phyloP scores from a whole-genome alignment of 2,888 invertebrate genomes.

The Petrolisthes cinctipes region DNA sequence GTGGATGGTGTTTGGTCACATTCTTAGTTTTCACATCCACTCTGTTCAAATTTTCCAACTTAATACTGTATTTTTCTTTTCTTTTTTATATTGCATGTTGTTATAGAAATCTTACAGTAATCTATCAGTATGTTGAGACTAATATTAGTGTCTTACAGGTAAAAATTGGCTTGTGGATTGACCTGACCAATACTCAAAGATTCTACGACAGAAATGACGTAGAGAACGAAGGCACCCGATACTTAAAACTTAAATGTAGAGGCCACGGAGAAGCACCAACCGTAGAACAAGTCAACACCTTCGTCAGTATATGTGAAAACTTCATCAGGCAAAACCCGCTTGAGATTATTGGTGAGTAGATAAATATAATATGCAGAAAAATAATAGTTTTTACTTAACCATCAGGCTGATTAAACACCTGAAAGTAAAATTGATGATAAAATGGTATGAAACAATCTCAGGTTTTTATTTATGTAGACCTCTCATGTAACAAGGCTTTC shows the following conservation, averaged over 20 bases:
- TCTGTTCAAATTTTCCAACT: too few relatives aligned
- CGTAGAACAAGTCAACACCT: constrained; percentile 84
- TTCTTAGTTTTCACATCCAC: neutral
- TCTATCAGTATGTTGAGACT: neutral
- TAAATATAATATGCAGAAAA: too few relatives aligned
- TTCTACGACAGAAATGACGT: constrained; percentile 90
- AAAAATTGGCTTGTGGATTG: constrained; percentile 94
- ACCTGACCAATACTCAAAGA: constrained; percentile 93
- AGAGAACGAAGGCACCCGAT: constrained; percentile 81
- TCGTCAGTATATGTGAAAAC: constrained; percentile 83
- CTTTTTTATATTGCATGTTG: neutral
- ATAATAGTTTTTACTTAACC: too few relatives aligned
- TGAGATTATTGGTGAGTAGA: constrained; percentile 77
- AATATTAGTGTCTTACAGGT: constrained; percentile 72
- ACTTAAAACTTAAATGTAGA: constrained; percentile 88
- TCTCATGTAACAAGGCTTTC: too few relatives aligned
- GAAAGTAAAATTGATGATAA: too few relatives aligned
- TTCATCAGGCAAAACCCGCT: constrained; percentile 86
- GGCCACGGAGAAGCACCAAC: constrained; percentile 95
- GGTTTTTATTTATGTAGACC: too few relatives aligned
- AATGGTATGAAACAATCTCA: too few relatives aligned
- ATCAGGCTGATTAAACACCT: too few relatives aligned
- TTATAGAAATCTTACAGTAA: neutral
- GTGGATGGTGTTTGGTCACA: neutral
- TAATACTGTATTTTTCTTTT: too few relatives aligned